Conservation (phyloP, 2,113 vertebrate species). For the Oncorhynchus mykiss region DNA sequence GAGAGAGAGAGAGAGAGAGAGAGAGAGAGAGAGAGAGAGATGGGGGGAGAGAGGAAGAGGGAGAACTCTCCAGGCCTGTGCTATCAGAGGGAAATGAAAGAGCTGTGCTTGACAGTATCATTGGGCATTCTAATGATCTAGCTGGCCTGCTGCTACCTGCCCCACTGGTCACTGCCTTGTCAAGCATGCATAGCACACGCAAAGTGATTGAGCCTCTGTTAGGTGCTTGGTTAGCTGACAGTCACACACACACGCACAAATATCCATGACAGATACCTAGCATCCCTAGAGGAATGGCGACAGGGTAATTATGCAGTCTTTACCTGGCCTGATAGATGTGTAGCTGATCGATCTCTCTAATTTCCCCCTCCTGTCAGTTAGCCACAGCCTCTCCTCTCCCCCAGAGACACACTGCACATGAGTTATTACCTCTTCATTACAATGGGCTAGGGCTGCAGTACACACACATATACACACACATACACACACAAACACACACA, state of each 20-base stretch:
- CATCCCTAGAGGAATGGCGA: neutral
- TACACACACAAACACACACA: neutral
- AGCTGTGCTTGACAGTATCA: slow-evolving; percentile 24
- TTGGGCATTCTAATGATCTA: neutral
- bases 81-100: slow-evolving; percentile 27
- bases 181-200: slow-evolving; percentile 4
- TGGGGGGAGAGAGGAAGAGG: neutral
- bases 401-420: neutral
- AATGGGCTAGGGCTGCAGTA: neutral
- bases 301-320: neutral
- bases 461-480: neutral
- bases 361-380: neutral
- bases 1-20: no score
- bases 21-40: no score
- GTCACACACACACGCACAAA: neutral
- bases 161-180: neutral
- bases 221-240: neutral
- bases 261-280: slow-evolving; percentile 2
- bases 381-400: neutral
- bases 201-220: slow-evolving; percentile 2
- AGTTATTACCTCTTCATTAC: slow-evolving; percentile 1
- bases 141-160: slow-evolving; percentile 13
- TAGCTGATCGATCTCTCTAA: slow-evolving; percentile 4
- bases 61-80: slow-evolving; percentile 12
- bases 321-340: slow-evolving; percentile 9